Evolutionary conservation across 2,113 vertebrate genomes (phyloP).

Genomic region (Sturnira hondurensis): DNA sequence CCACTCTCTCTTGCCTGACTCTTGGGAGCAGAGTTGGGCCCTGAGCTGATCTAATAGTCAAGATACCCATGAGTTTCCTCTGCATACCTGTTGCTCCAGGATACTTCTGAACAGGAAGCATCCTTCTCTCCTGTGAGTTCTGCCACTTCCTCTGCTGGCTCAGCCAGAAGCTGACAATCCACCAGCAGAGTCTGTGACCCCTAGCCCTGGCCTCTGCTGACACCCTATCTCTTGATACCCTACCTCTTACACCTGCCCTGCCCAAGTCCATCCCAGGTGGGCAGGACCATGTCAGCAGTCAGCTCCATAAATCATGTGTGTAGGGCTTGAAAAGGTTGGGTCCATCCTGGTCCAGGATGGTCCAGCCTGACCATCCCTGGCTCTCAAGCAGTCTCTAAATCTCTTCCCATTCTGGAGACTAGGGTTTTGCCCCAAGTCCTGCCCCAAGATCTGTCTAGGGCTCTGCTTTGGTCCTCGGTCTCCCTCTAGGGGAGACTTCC

Average conservation of each 20-base stretch:
- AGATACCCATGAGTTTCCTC: background rate
- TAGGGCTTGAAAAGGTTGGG: background rate
- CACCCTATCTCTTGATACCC: background rate
- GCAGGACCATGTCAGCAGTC: background rate
- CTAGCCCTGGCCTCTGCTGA: background rate
- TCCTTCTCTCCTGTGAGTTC: background rate
- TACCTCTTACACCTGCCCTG: background rate
- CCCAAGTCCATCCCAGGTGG: background rate
- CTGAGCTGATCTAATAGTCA: too few species aligned
- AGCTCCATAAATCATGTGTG: background rate
- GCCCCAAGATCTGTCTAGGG: background rate
- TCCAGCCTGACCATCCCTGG: background rate
- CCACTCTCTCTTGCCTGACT: background rate
- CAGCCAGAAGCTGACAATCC: background rate
- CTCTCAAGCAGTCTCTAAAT: background rate
- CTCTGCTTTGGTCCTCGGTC: background rate
- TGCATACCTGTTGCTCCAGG: background rate
- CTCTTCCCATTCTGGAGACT: background rate
- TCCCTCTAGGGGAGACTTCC: background rate
- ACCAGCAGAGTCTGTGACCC: background rate
- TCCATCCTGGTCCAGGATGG: too few species aligned
- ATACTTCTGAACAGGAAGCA: background rate
- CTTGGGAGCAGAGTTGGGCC: background rate
- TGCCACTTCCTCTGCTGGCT: background rate
- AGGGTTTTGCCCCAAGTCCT: background rate